Evolutionary conservation across 2,888 invertebrate species (phyloP).

Genomic region (Diogma glabrata): DNA sequence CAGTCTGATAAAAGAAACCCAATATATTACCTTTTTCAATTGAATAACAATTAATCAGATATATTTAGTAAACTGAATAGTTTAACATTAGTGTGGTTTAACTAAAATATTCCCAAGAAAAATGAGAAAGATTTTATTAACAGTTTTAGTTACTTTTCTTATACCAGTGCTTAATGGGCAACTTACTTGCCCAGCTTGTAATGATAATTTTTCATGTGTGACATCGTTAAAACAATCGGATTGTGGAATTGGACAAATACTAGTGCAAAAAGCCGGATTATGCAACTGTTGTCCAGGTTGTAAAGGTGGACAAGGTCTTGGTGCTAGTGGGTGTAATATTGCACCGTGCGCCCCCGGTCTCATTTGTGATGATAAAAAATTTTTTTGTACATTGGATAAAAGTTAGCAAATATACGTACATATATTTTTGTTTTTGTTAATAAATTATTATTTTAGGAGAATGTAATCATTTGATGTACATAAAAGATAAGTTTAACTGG

Average conservation of each 20-base stretch:
- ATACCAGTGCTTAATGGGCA: neutral
- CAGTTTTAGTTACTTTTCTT: too few relatives aligned
- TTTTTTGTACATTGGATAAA: too few relatives aligned
- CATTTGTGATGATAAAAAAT: slow-evolving; percentile 22
- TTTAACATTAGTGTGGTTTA: too few relatives aligned
- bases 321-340: slow-evolving; percentile 11
- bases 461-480: neutral
- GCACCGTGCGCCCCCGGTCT: slow-evolving; percentile 29
- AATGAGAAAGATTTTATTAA: too few relatives aligned
- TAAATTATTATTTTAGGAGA: slow-evolving; percentile 1
- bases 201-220: slow-evolving; percentile 17
- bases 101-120: too few relatives aligned
- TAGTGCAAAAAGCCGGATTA: slow-evolving; percentile 17
- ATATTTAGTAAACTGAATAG: too few relatives aligned
- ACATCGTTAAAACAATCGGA: slow-evolving; percentile 21
- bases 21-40: too few relatives aligned
- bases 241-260: slow-evolving; percentile 18
- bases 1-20: too few relatives aligned
- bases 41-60: too few relatives aligned
- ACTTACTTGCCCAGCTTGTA: slow-evolving; percentile 8
- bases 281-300: slow-evolving; percentile 40
- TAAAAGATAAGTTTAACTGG: slow-evolving; percentile 19
- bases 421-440: neutral
- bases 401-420: slow-evolving; percentile 18
- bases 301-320: slow-evolving; percentile 19